These are phyloP conservation scores for Lepidurus packardi DNA, from an alignment of 1,140 invertebrate species.

Conservation along the genomic window DNA sequence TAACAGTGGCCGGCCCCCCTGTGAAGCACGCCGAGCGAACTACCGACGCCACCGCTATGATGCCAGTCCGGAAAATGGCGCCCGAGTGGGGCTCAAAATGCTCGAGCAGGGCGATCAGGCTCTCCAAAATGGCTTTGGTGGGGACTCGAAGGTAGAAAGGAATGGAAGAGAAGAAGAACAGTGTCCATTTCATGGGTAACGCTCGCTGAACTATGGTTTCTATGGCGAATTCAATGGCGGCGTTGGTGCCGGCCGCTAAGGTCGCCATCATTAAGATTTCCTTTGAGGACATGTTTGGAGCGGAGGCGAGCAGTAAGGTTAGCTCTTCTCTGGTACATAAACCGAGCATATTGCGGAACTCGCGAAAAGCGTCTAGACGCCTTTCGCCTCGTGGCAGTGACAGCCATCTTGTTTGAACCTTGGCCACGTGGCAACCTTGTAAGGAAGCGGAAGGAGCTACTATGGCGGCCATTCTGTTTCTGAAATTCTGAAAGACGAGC, in stretches of 20 bases:
- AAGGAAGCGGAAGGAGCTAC: background rate
- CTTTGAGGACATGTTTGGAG: background rate
- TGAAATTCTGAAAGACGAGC: background rate
- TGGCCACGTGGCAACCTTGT: background rate
- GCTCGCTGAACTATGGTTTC: slow-evolving; percentile 18
- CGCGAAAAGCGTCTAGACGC: background rate
- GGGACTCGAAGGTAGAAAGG: background rate
- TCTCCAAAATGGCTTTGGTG: background rate
- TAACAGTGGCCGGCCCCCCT: background rate
- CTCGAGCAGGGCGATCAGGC: background rate
- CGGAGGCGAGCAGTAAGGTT: background rate
- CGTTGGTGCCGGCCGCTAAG: background rate
- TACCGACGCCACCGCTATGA: background rate
- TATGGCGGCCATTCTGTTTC: background rate
- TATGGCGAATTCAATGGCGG: background rate
- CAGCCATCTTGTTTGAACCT: background rate
- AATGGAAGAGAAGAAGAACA: background rate
- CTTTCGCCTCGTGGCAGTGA: background rate
- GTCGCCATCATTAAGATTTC: background rate
- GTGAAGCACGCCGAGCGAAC: background rate
- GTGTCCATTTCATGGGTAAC: background rate
- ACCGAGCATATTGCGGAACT: background rate
- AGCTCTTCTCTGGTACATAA: background rate
- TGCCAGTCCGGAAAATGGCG: background rate
- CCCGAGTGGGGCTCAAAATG: background rate